Evolutionary conservation across 1,140 invertebrate genomes (phyloP).

Genomic region (Calephelis nemesis): DNA sequence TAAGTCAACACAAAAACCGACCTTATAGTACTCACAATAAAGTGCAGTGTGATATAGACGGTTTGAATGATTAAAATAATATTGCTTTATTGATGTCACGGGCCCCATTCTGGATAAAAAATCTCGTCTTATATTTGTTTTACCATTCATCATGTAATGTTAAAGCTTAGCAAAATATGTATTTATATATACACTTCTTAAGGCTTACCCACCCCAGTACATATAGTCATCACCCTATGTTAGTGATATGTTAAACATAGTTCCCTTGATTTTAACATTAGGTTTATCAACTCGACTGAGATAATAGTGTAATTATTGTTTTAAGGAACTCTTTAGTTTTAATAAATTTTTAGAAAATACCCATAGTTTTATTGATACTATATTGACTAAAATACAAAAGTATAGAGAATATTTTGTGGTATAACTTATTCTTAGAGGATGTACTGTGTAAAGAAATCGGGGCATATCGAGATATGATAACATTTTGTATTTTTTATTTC

Average conservation of each 20-base stretch:
- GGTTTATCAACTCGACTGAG: conserved; percentile 30
- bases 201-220: neutral
- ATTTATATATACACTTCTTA: conserved; percentile 3
- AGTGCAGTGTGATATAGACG: too few species aligned
- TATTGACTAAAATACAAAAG: neutral
- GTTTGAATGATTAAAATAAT: too few species aligned
- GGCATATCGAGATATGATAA: too few species aligned
- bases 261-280: conserved; percentile 6
- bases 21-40: too few species aligned
- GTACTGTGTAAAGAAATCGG: too few species aligned
- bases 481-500: too few species aligned
- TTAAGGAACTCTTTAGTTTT: conserved; percentile 47
- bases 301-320: conserved; percentile 30
- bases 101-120: neutral
- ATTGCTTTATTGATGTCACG: too few species aligned
- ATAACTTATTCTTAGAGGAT: too few species aligned
- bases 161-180: conserved; percentile 7
- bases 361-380: conserved; percentile 14
- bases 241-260: neutral
- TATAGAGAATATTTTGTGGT: neutral
- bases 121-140: neutral
- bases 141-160: neutral
- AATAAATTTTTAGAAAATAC: conserved; percentile 44
- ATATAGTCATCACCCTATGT: neutral
- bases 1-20: too few species aligned